Base-by-base conservation (phyloP, 2,888 invertebrate genomes). In the Leptogaster cylindrica region DNA sequence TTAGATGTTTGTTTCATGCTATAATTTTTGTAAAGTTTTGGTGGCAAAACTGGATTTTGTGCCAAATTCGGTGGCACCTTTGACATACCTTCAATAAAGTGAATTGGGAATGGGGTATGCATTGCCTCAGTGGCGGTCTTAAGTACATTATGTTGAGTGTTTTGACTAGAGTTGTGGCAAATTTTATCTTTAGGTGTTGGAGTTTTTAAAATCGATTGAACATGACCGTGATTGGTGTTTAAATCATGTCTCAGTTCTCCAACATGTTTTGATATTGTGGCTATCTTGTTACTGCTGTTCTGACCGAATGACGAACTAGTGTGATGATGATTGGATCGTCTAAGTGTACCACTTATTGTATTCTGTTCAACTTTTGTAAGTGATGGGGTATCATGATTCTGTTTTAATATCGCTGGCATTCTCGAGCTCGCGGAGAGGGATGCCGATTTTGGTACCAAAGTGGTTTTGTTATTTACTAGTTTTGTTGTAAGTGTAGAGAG, bases 21-120 rank as follows among this genome's bases (percentile, higher is more conserved):
- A 73, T 77, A 74, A 72, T 77, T 78, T 75, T 81, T 81, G 73
- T 81, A 79, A 73, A 81, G 76, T 78, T 81, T 81, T 74, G 81
- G 81, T 77, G 81, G 81, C 76, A 81, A 76, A 68, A 76, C 77
- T 70, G 78, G 78, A 73, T 78, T 77, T 61, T 77, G 75, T 74
- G 77, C 74, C 39, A 66, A 65, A 20, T 66, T 69, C 74, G n/a
- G 18, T n/a, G 71, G 65, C 61, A 65, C 64, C 70, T 71, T 58
- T 68, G 72, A 71, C 70, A 73, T 70, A 69, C 75, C 67, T 39
- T 72, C 71, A 16, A 72, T 70, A 18, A 72, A 70, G 14, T 70
- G 71, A n/a, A 72, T 68, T 14, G 72, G 70, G 46, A 70, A 72
- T 44, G 72, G 71, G 27, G 72, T 68, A 51, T 68, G 68, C 6